Evolutionary conservation across 2,888 invertebrate genomes (phyloP), one percentile per base, ranked within the genome.

Genomic region (Lasioglossum zephyrum): DNA sequence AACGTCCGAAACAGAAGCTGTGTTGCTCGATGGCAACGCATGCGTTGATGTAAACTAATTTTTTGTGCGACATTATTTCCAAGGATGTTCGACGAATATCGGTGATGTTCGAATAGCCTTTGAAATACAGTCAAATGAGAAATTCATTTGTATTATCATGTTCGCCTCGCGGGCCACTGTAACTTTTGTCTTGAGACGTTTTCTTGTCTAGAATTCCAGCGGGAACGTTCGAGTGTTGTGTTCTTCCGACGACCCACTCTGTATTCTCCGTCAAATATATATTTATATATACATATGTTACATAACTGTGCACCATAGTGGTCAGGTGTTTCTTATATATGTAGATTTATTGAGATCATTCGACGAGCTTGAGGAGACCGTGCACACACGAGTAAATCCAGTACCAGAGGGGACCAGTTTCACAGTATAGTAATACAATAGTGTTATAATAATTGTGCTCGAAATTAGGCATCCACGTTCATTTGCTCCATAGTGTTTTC

Each of bases 381-480:
- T 88, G 91, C 85, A 90, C 87, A 86, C 83, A 86, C 88, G 83
- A 82, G 70, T 83, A 84, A 73, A 82, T 84, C 83, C 82, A 82
- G 66, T 78, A 84, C 81, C 80, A 82, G 78, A 84, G 73, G 82
- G 70, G 81, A 85, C 53, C 80, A 81, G 36, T 74, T 86, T 82
- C 82, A 70, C 74, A 70, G 69, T 63, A 44, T 77, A 86, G 72
- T 44, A 73, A 39, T 81, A 77, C 70, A 22, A 44, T 81, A 77
- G 36, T 75, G 41, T 86, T 89, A 86, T 88, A 85, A 89, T 72
- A 79, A 88, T 78, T 93, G 95, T 95, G 95, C 95, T 95, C 95
- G 95, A 95, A 95, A 94, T 95, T 95, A 95, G 95, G 91, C 88
- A 93, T 93, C 89, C 76, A 41, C n/a, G n/a, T 77, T 84, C 77